Evolutionary conservation across 2,888 invertebrate species (phyloP).

Genomic region (Rhingia campestris): DNA sequence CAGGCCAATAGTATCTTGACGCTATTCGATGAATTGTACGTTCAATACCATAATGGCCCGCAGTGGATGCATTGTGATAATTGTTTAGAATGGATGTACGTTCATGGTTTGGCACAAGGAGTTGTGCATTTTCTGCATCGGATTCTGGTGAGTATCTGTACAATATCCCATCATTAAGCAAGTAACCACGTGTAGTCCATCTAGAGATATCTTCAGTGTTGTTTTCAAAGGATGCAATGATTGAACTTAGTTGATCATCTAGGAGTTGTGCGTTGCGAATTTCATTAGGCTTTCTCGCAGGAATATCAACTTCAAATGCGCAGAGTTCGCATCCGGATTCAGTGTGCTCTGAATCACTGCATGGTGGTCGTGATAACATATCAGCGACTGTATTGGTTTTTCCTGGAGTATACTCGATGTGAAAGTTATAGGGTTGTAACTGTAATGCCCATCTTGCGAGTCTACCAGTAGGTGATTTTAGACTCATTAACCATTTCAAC

Average conservation of each 20-base stretch:
- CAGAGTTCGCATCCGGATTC: constrained; percentile 22
- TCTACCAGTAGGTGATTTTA: too few species aligned
- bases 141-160: constrained; percentile 15
- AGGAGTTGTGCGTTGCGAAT: constrained; percentile 70
- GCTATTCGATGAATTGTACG: background rate
- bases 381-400: constrained; percentile 77
- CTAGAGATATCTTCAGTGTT: background rate
- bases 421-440: too few species aligned
- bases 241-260: constrained; percentile 67
- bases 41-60: constrained; percentile 1
- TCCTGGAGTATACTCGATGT: constrained; percentile 76
- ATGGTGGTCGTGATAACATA: constrained; percentile 57
- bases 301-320: constrained; percentile 58
- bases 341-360: constrained; percentile 18
- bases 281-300: constrained; percentile 57
- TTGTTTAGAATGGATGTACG: background rate
- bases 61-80: background rate
- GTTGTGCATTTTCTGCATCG: constrained; percentile 9
- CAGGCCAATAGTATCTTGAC: constrained; percentile 7
- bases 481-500: too few species aligned
- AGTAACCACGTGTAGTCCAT: background rate
- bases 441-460: too few species aligned
- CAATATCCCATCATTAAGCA: background rate
- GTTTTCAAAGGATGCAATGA: background rate
- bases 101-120: background rate